Percentiles rank a stretch among this genome's conserved stretches.
These are phyloP conservation scores for Mastacembelus armatus DNA, from an alignment of 2,797 vertebrate species.

Conservation along the genomic window DNA sequence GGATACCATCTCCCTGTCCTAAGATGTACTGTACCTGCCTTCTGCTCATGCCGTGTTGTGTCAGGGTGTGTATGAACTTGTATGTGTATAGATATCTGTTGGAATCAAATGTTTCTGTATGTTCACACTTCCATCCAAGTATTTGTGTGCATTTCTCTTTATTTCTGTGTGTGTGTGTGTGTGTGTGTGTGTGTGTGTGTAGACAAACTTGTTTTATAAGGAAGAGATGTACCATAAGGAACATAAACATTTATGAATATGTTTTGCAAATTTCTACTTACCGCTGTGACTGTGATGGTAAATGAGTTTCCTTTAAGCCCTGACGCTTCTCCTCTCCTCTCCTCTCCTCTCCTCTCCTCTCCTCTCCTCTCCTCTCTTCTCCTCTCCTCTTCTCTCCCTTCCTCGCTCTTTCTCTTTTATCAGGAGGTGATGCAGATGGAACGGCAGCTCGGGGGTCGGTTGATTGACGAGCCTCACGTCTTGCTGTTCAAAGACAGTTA, in stretches of 20 bases:
- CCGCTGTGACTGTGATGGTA: conserved; percentile 36
- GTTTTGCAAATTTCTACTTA: conserved; percentile 49
- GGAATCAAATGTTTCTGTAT: conserved; percentile 5
- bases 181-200: background rate
- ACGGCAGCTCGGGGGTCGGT: conserved; percentile 96
- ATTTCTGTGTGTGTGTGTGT: conserved; percentile 1
- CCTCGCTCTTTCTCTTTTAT: conserved; percentile 30
- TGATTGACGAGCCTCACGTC: conserved; percentile 95
- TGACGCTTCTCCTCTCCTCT: conserved; percentile 30
- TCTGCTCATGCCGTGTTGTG: conserved; percentile 22
- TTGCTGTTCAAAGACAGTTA: conserved; percentile 99
- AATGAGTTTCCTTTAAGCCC: conserved; percentile 36
- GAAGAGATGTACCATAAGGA: conserved; percentile 23
- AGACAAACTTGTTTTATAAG: conserved; percentile 24
- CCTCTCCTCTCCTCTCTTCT: background rate
- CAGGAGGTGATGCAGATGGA: conserved; percentile 99
- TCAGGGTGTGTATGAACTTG: background rate
- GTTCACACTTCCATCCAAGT: background rate
- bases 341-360: background rate
- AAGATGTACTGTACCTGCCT: conserved; percentile 44
- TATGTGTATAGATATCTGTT: conserved; percentile 1
- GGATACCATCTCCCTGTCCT: conserved; percentile 52
- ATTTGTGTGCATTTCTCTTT: conserved; percentile 14
- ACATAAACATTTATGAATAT: conserved; percentile 44
- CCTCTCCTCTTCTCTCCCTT: conserved; percentile 6